Base-by-base conservation (phyloP, 2,797 vertebrate species). In the Poecilia velifera region DNA sequence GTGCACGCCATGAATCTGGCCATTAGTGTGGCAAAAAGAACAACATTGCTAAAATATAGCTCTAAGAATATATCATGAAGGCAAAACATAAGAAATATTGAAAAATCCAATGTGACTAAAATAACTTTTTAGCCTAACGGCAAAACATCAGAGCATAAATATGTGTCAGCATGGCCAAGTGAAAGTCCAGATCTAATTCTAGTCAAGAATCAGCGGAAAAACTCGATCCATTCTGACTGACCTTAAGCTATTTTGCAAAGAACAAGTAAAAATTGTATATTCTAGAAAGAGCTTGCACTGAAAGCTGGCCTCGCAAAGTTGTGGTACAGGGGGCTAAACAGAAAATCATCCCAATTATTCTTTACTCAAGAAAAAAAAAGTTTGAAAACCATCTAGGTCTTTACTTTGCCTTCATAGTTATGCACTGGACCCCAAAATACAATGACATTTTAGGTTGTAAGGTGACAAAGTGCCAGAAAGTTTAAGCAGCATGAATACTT, bases 371-470 rank as follows among this genome's bases (percentile, higher is more conserved):
- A 53, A 8, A 3, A 36, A 64, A 68, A 66, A 41, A 10, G 36
- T 68, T 22, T 66, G 18, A 39, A 68, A 68, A 20, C 59, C 6
- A 64, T 62, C 1, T 8, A 22, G 31, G 18, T 18, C 1, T 66
- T 25, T 71, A 45, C 43, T 71, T 46, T 3, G 6, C 25, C 43
- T 46, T 45, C 43, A 46, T 28, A 13, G 25, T 14, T 28, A 45
- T 45, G 41, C 25, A 45, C 41, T 16, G 4, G 6, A 36, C 9
- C 77, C 76, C 68, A 45, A 41, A 49, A 82, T 85, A 89, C 83
- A 88, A 90, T 89, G 80, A 71, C 7, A 10, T 14, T 14, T 45
- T 68, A 22, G 4, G 39, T 22, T 36, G 34, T 20, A 22, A 64
- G 3, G 2, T 70, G 66, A 70, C 66, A 70, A 41, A 70, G 22